Base-by-base conservation (phyloP, 2,797 vertebrate genomes). In the Sebastes hubbsi region DNA sequence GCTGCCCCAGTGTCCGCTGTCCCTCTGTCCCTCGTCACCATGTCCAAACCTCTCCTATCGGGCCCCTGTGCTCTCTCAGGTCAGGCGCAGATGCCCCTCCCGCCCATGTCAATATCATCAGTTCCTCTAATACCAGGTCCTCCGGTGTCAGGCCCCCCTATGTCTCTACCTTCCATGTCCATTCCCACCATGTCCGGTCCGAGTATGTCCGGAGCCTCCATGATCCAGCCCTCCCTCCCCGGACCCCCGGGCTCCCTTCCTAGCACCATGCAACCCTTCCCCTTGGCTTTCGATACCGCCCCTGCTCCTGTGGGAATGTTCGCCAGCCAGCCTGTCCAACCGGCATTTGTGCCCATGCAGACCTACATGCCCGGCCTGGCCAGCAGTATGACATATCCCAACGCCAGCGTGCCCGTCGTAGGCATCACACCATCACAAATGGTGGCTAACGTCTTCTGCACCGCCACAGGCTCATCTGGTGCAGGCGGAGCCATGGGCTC, bases 371-470 rank as follows among this genome's bases (percentile, higher is more conserved):
- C 95, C 72, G 93, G 82, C 83, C 92, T 93, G 88, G 91, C 96
- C 86, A 93, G 89, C 94, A 95, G 95, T 72, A 95, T 97, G 94
- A 95, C 96, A 0, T 97, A 96, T 78, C 95, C 96, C 85, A 90
- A 75, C 59, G 87, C 96, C 86, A 97, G 94, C 1, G 95, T 98
- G 56, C 97, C 97, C 0, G 96, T 98, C 82, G 97, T 98, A 59
- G 97, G 97, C 83, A 98, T 98, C 90, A 98, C 97, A 0, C 97
- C 97, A 4, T 98, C 97, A 0, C 97, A 98, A 92, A 98, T 98
- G 97, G 97, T 98, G 84, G 97, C 97, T 81, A 98, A 98, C 0
- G 97, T 95, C 85, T 98, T 98, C 93, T 97, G 97, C 94, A 96
- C 96, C 0, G 97, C 97, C 0, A 88, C 96, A 18, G 91, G 96